Conservation (phyloP, 2,113 vertebrate genomes). For the Stegostoma tigrinum region DNA sequence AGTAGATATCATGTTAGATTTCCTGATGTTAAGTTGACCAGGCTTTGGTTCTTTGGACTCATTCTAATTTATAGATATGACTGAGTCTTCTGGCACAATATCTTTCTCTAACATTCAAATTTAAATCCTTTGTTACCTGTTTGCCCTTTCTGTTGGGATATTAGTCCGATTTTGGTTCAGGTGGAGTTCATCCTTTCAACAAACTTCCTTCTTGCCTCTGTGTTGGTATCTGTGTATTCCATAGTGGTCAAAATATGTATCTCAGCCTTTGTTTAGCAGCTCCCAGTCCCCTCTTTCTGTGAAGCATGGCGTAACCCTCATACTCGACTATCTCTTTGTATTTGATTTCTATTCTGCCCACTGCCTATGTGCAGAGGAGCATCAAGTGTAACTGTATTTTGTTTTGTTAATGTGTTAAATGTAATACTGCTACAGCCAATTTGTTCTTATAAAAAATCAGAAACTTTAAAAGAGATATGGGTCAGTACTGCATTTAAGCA, state of each 20-base stretch:
- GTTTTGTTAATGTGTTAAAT: background rate
- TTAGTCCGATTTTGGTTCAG: background rate
- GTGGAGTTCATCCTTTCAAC: background rate
- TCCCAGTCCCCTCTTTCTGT: background rate
- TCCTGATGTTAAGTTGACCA: background rate
- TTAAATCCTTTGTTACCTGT: background rate
- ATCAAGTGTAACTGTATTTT: background rate
- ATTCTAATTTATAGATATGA: background rate
- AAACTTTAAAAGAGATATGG: background rate
- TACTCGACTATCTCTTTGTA: background rate
- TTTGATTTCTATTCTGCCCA: background rate
- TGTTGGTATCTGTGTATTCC: background rate
- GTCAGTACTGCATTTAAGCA: background rate
- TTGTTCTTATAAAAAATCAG: conserved; percentile 1
- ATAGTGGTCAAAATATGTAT: background rate
- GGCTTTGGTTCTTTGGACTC: background rate
- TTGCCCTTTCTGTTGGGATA: background rate
- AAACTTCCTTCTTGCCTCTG: background rate
- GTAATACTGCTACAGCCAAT: background rate
- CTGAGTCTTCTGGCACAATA: background rate
- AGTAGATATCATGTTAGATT: background rate
- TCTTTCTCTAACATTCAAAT: background rate
- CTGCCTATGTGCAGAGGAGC: background rate
- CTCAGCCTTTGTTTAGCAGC: background rate
- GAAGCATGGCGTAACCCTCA: background rate